Conservation (phyloP, 2,888 invertebrate species). For the Caenorhabditis sp. region DNA sequence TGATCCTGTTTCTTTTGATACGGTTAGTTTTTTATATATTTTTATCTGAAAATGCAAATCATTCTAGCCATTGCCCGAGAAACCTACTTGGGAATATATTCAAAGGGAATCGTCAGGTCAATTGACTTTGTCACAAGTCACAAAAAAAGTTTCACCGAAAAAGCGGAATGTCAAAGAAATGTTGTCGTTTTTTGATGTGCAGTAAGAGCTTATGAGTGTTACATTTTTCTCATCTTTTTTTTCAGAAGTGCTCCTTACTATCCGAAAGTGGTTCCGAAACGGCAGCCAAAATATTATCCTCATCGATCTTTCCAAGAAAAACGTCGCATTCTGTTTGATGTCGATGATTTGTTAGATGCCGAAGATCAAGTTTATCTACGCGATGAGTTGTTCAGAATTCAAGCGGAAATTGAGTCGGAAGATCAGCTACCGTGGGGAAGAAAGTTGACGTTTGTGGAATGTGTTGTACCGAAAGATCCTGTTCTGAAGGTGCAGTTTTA, state of each 20-base stretch:
- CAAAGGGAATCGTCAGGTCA: not conserved
- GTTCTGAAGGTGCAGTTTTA: slow-evolving; percentile 12
- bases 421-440: slow-evolving; percentile 23
- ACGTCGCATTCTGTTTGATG: not conserved
- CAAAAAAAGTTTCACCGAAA: not conserved
- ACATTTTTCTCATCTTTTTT: not conserved
- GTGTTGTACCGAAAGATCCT: slow-evolving; percentile 13
- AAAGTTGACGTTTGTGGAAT: slow-evolving; percentile 16
- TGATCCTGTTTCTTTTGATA: slow-evolving; percentile 8
- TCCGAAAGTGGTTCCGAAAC: not conserved
- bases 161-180: not conserved
- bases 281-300: not conserved
- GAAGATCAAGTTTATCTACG: slow-evolving; percentile 44
- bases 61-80: not conserved
- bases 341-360: slow-evolving; percentile 23
- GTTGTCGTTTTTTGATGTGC: not conserved
- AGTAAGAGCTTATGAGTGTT: not conserved
- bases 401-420: not conserved
- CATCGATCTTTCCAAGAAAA: not conserved
- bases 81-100: not conserved
- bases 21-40: not conserved
- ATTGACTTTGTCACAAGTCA: not conserved
- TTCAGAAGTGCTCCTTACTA: not conserved
- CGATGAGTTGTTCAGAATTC: slow-evolving; percentile 18
- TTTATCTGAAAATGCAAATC: not conserved